Evolutionary conservation across 2,113 vertebrate genomes (phyloP).

Genomic region (Ellobius talpinus): DNA sequence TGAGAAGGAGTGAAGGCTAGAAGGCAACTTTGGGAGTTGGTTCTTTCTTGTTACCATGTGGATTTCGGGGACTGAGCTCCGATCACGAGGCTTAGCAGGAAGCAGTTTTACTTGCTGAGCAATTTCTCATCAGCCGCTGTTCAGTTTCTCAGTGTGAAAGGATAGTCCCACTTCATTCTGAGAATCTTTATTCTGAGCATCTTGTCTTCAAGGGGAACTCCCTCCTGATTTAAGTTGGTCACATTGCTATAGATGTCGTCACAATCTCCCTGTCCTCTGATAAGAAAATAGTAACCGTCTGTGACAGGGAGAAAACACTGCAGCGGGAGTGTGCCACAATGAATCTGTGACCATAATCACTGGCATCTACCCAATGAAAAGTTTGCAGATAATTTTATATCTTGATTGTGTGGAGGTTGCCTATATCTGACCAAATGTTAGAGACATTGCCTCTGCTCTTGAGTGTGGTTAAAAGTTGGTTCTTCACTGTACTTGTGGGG

Average conservation of each 20-base stretch:
- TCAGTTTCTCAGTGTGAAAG: not conserved
- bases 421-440: not conserved
- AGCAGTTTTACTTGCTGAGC: not conserved
- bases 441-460: not conserved
- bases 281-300: not conserved
- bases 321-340: not conserved
- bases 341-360: not conserved
- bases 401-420: not conserved
- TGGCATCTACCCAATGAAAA: not conserved
- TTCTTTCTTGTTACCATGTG: too few relatives aligned
- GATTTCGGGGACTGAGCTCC: too few relatives aligned
- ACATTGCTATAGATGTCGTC: rapidly evolving
- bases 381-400: not conserved
- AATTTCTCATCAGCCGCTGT: not conserved
- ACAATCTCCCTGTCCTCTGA: not conserved
- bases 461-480: not conserved
- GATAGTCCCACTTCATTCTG: not conserved
- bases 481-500: not conserved
- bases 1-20: not conserved
- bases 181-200: not conserved
- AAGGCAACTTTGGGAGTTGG: not conserved
- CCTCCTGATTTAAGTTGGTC: not conserved
- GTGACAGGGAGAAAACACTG: not conserved
- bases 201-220: not conserved
- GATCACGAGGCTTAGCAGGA: too few relatives aligned